phyloP scores from a whole-genome alignment of 2,888 invertebrate genomes.

The Sylvicola cinctus region DNA sequence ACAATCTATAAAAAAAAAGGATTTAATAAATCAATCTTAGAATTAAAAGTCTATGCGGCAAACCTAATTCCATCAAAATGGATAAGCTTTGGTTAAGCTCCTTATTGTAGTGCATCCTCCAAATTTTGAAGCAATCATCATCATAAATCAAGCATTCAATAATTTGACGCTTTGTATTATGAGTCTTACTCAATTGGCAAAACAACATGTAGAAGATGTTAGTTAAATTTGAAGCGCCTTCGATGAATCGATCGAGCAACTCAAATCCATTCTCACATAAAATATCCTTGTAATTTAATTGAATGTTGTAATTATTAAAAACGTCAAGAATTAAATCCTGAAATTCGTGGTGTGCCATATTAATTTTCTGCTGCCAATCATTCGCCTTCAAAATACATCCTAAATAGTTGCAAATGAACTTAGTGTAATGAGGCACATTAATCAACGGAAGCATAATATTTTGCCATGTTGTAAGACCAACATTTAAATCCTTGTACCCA shows the following conservation, averaged over 20 bases:
- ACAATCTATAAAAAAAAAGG: conserved; percentile 10
- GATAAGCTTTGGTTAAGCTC: conserved; percentile 15
- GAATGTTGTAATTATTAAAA: background rate
- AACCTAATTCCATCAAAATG: conserved; percentile 9
- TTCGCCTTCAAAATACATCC: conserved; percentile 15
- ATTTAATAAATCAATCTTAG: background rate
- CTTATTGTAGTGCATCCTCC: conserved; percentile 23
- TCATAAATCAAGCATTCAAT: conserved; percentile 14
- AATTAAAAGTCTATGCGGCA: background rate
- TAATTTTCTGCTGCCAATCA: background rate
- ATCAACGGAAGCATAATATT: conserved; percentile 51
- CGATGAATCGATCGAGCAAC: conserved; percentile 8
- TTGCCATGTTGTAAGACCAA: conserved; percentile 49
- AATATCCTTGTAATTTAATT: background rate
- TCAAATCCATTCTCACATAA: background rate
- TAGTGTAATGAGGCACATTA: conserved; percentile 47
- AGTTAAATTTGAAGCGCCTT: conserved; percentile 15
- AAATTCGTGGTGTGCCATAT: background rate
- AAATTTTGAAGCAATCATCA: conserved; percentile 19
- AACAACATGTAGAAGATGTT: conserved; percentile 19
- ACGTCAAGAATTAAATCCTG: background rate
- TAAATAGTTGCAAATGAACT: conserved; percentile 40
- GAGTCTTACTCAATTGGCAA: conserved; percentile 13
- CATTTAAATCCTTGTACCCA: conserved; percentile 37
- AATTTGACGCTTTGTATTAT: too few relatives aligned